phyloP scores from a whole-genome alignment of 2,797 vertebrate genomes.

The Falco peregrinus region DNA sequence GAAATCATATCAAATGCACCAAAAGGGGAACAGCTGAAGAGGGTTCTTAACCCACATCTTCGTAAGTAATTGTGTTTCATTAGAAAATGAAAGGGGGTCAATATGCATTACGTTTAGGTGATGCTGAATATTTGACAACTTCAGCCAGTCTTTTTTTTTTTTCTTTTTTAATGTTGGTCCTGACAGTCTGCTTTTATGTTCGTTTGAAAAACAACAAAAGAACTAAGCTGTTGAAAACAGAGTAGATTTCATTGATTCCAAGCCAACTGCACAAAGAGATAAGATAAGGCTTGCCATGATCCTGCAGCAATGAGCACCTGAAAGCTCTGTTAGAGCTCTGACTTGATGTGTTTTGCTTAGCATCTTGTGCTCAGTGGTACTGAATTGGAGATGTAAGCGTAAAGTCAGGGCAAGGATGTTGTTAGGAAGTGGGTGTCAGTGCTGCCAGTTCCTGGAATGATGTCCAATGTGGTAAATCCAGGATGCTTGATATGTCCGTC shows the following conservation, averaged over 20 bases:
- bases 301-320: not conserved
- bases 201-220: not conserved
- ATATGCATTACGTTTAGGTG: rapidly evolving
- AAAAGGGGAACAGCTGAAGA: slow-evolving; percentile 90
- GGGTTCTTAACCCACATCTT: slow-evolving; percentile 91
- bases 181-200: not conserved
- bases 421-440: not conserved
- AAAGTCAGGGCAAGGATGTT: not conserved
- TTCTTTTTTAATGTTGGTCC: not conserved
- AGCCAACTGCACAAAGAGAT: not conserved
- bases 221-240: not conserved
- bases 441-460: not conserved
- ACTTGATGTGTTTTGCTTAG: not conserved
- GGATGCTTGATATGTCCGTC: not conserved
- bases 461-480: not conserved
- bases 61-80: slow-evolving; percentile 79
- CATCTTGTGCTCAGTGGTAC: not conserved
- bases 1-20: slow-evolving; percentile 84
- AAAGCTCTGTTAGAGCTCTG: not conserved
- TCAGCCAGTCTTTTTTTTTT: not conserved
- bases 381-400: rapidly evolving
- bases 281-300: not conserved
- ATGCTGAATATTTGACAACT: not conserved
- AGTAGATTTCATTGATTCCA: not conserved
- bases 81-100: not conserved